These are phyloP conservation scores for Chelmon rostratus DNA, from an alignment of 2,797 vertebrate species.

Conservation along the genomic window DNA sequence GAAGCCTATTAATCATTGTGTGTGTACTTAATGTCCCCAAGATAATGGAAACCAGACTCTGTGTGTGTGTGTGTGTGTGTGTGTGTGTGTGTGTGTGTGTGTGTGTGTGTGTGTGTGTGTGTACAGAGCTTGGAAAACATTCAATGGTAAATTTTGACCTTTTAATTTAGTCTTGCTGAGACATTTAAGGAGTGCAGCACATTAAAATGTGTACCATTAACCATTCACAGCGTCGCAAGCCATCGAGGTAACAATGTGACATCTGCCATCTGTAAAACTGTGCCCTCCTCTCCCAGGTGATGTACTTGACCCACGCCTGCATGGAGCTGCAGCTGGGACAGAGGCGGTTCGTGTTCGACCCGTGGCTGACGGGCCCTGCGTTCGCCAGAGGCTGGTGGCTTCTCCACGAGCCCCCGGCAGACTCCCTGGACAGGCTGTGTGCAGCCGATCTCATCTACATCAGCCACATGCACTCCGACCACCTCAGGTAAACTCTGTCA, in stretches of 20 bases:
- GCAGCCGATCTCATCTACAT: conserved; percentile 87
- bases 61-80: no score
- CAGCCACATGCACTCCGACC: conserved; percentile 91
- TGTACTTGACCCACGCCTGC: conserved; percentile 89
- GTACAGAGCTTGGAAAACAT: not conserved
- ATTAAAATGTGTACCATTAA: no score
- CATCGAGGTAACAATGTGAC: not conserved
- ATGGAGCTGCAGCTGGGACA: conserved; percentile 86
- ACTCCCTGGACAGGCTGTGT: conserved; percentile 84
- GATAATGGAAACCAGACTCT: no score
- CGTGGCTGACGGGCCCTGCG: conserved; percentile 88
- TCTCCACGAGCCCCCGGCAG: conserved; percentile 86
- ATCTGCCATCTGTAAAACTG: not conserved
- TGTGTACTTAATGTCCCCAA: no score
- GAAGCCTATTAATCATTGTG: no score
- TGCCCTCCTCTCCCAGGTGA: conserved; percentile 77
- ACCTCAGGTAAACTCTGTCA: conserved; percentile 83
- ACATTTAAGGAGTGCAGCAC: not conserved
- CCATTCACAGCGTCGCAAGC: no score
- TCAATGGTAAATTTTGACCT: not conserved
- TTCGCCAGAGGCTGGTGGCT: conserved; percentile 91
- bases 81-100: no score
- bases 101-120: no score
- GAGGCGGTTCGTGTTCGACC: conserved; percentile 86
- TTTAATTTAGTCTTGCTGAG: not conserved